phyloP scores from a whole-genome alignment of 2,797 vertebrate genomes.

The Chiroxiphia lanceolata region DNA sequence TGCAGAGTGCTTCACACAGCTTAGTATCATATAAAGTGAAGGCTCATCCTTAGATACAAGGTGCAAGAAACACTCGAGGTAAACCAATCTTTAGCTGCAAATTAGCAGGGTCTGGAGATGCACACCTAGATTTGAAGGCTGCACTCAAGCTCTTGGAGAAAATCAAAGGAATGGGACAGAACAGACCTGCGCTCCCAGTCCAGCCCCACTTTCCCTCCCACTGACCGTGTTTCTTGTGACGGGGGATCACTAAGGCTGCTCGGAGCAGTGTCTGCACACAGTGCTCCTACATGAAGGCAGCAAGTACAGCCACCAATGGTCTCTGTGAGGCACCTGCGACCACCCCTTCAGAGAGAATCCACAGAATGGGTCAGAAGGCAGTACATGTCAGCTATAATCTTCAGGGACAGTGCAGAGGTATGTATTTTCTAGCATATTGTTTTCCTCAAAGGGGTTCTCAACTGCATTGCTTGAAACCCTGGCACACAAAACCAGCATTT shows the following conservation, averaged over 20 bases:
- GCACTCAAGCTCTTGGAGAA: background rate
- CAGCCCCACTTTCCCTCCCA: background rate
- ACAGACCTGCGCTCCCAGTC: background rate
- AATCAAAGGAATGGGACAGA: background rate
- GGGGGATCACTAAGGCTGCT: background rate
- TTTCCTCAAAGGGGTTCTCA: background rate
- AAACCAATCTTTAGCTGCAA: background rate
- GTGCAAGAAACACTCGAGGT: background rate
- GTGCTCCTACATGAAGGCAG: background rate
- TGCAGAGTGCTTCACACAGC: background rate
- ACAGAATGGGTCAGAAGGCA: background rate
- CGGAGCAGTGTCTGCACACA: background rate
- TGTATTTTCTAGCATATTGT: background rate
- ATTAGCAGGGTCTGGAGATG: background rate
- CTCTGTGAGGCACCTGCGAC: background rate
- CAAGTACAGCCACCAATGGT: rapidly evolving
- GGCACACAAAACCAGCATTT: background rate
- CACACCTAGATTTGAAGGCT: background rate
- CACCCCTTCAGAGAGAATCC: background rate
- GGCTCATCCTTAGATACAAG: background rate
- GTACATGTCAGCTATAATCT: rapidly evolving
- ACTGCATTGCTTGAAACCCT: background rate
- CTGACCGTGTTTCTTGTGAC: rapidly evolving
- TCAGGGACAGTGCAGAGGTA: background rate
- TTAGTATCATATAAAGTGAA: background rate